A percentile compares a stretch with the other conserved stretches of the same genome.
Conservation (phyloP, 2,113 vertebrate genomes). For the Porphyrio hochstetteri region DNA sequence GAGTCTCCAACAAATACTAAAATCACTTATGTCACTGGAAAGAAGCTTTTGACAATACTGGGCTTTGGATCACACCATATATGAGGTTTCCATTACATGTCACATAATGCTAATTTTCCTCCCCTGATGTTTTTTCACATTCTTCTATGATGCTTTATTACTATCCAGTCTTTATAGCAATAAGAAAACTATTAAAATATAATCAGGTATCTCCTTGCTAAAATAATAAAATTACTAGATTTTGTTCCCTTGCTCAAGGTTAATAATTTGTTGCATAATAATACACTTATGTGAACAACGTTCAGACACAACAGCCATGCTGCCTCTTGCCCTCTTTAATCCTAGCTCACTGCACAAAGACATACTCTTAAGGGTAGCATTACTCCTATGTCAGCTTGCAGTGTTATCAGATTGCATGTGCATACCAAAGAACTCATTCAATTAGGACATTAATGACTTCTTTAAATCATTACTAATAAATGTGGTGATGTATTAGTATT, state of each 20-base stretch:
- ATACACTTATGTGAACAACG: neutral
- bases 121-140: neutral
- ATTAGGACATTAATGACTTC: neutral
- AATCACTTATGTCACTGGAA: neutral
- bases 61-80: neutral
- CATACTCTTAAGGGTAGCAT: neutral
- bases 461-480: neutral
- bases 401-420: neutral
- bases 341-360: neutral
- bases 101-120: neutral
- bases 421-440: neutral
- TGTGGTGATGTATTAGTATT: constrained; percentile 34
- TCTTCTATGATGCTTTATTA: neutral
- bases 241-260: neutral
- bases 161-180: neutral
- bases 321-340: neutral
- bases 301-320: neutral
- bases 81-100: neutral
- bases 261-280: neutral
- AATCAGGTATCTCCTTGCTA: neutral
- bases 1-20: neutral
- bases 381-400: neutral
- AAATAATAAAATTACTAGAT: neutral
- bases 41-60: neutral
- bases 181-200: neutral